These are phyloP conservation scores for Nebria ingens DNA, from an alignment of 1,140 invertebrate genomes.

Conservation along the genomic window DNA sequence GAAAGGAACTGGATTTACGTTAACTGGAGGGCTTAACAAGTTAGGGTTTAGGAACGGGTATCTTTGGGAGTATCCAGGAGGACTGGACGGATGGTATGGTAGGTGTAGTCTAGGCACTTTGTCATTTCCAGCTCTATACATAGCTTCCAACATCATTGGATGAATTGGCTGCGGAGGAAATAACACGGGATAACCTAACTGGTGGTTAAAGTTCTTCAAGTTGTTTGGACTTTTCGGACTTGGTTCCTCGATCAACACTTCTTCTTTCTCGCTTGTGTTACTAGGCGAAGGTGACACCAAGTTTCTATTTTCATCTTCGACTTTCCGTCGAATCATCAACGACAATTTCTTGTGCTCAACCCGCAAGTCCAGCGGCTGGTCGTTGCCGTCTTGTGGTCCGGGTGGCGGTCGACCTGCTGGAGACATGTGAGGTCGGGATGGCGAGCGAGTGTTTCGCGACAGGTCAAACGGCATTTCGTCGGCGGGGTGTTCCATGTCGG, in stretches of 20 bases:
- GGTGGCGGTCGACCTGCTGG: conserved; percentile 40
- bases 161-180: conserved; percentile 53
- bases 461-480: conserved; percentile 44
- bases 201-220: conserved; percentile 25
- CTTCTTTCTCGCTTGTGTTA: conserved; percentile 30
- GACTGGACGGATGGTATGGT: conserved; percentile 38
- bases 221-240: conserved; percentile 19
- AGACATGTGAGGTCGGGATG: conserved; percentile 41
- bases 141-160: conserved; percentile 57
- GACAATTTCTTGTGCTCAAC: conserved; percentile 64
- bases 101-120: conserved; percentile 37
- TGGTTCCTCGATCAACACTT: conserved; percentile 25
- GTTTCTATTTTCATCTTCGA: conserved; percentile 67
- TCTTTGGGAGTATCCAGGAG: conserved; percentile 28
- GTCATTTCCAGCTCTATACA: conserved; percentile 48
- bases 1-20: conserved; percentile 35
- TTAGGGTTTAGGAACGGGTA: conserved; percentile 35
- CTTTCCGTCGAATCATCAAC: conserved; percentile 27
- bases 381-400: conserved; percentile 39
- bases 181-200: conserved; percentile 39
- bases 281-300: conserved; percentile 48
- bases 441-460: conserved; percentile 35
- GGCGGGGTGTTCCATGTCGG: conserved; percentile 22
- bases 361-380: conserved; percentile 72
- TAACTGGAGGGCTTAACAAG: conserved; percentile 33